These are phyloP conservation scores for Cataglyphis hispanica DNA, from an alignment of 1,140 invertebrate species.

Conservation along the genomic window DNA sequence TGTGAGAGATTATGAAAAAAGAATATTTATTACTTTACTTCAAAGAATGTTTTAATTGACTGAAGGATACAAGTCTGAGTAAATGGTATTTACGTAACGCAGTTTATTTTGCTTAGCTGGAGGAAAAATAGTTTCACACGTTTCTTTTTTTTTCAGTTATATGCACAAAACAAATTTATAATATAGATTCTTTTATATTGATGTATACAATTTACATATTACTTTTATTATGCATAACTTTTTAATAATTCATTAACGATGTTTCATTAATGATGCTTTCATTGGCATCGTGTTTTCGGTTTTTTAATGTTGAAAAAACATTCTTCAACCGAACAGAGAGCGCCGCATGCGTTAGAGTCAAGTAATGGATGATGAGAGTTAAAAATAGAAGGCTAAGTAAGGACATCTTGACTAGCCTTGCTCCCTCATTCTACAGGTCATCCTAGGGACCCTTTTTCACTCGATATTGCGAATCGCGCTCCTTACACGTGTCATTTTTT, in stretches of 20 bases:
- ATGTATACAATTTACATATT: not conserved
- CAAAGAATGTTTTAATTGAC: slow-evolving; percentile 8
- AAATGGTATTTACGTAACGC: slow-evolving; percentile 33
- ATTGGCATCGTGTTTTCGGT: not conserved
- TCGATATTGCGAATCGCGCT: slow-evolving; percentile 3
- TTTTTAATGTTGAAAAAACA: not conserved
- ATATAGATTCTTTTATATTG: not conserved
- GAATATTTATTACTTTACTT: not conserved
- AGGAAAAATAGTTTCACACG: slow-evolving; percentile 17
- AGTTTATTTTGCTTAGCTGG: slow-evolving; percentile 16
- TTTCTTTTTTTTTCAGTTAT: not conserved
- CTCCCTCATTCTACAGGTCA: slow-evolving; percentile 40
- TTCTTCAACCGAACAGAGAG: slow-evolving; percentile 5
- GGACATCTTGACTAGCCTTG: slow-evolving; percentile 41
- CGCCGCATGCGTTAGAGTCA: slow-evolving; percentile 24
- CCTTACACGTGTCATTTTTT: slow-evolving; percentile 18
- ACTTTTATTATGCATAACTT: not conserved
- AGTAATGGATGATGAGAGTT: slow-evolving; percentile 37
- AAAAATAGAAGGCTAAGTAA: slow-evolving; percentile 58
- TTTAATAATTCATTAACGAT: not conserved
- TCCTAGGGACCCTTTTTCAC: slow-evolving; percentile 31
- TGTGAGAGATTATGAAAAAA: not conserved
- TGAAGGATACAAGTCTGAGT: not conserved
- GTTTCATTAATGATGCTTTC: not conserved
- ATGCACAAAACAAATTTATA: not conserved